Evolutionary conservation across 2,888 invertebrate species (phyloP).

Genomic region (Gymnosoma rotundatum): DNA sequence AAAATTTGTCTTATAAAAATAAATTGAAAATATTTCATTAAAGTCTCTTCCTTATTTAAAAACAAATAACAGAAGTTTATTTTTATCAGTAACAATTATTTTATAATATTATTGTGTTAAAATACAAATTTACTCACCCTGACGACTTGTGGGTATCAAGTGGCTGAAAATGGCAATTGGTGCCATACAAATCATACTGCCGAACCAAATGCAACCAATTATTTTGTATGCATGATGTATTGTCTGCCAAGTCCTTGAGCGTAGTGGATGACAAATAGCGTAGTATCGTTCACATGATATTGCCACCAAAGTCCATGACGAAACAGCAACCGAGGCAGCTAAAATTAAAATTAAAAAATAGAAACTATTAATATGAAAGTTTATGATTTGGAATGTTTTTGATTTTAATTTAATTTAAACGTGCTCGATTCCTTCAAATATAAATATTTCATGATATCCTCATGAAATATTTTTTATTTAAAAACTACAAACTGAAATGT

Average conservation of each 20-base stretch:
- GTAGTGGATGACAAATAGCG: conserved; percentile 89
- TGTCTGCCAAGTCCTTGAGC: conserved; percentile 90
- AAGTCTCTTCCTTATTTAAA: too few species aligned
- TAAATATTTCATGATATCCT: too few species aligned
- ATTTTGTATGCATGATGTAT: conserved; percentile 88
- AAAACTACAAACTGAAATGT: too few species aligned
- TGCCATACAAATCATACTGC: conserved; percentile 86
- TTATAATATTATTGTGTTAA: background rate
- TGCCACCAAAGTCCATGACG: conserved; percentile 90
- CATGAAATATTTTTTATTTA: too few species aligned
- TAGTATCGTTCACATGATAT: conserved; percentile 91
- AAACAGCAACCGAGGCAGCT: conserved; percentile 90
- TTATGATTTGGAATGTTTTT: too few species aligned
- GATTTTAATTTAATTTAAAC: too few species aligned
- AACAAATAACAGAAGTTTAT: too few species aligned
- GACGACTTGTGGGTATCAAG: conserved; percentile 84
- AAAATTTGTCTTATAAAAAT: too few species aligned
- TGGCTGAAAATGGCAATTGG: conserved; percentile 86
- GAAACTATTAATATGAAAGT: too few species aligned
- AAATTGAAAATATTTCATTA: too few species aligned
- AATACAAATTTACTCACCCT: conserved; percentile 74
- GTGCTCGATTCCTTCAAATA: too few species aligned
- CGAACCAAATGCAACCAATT: conserved; percentile 86
- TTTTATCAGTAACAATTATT: too few species aligned
- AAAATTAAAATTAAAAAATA: conserved; percentile 69